These are phyloP conservation scores for Drosophila nigricruria DNA, from an alignment of 2,888 invertebrate species.

Conservation along the genomic window DNA sequence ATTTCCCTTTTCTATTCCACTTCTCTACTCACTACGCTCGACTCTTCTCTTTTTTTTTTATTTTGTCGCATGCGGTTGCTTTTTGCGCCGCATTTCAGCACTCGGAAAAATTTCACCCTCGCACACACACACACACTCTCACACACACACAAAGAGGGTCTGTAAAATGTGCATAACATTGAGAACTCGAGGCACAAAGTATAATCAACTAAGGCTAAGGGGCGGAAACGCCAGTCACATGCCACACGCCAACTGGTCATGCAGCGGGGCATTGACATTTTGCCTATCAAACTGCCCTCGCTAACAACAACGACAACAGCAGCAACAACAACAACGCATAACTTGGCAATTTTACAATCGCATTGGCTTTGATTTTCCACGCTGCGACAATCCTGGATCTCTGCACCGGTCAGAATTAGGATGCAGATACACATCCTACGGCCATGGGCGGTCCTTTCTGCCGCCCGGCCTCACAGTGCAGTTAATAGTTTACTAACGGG, in stretches of 20 bases:
- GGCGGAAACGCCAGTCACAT: constrained; percentile 47
- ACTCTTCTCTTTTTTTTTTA: not conserved
- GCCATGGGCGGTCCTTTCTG: constrained; percentile 22
- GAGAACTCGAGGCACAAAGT: constrained; percentile 41
- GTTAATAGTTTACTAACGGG: constrained; percentile 61
- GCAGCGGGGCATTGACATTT: constrained; percentile 73
- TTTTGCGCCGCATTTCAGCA: constrained; percentile 51
- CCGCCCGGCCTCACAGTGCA: constrained; percentile 53
- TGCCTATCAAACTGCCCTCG: constrained; percentile 56
- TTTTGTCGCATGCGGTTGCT: constrained; percentile 35
- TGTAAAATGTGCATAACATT: constrained; percentile 46
- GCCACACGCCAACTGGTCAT: constrained; percentile 43
- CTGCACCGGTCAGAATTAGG: constrained; percentile 45
- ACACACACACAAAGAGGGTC: constrained; percentile 33
- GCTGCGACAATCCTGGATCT: constrained; percentile 54
- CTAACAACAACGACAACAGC: constrained; percentile 19
- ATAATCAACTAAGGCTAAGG: constrained; percentile 52
- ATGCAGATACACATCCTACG: constrained; percentile 41
- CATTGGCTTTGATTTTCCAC: constrained; percentile 70
- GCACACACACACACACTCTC: constrained; percentile 7
- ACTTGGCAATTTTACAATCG: constrained; percentile 56
- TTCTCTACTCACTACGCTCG: not conserved
- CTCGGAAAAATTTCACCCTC: constrained; percentile 44
- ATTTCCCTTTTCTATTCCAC: constrained; percentile 42
- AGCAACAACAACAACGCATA: constrained; percentile 3